Base-by-base conservation (phyloP, 2,113 vertebrate genomes). In the Thamnaconus septentrionalis region DNA sequence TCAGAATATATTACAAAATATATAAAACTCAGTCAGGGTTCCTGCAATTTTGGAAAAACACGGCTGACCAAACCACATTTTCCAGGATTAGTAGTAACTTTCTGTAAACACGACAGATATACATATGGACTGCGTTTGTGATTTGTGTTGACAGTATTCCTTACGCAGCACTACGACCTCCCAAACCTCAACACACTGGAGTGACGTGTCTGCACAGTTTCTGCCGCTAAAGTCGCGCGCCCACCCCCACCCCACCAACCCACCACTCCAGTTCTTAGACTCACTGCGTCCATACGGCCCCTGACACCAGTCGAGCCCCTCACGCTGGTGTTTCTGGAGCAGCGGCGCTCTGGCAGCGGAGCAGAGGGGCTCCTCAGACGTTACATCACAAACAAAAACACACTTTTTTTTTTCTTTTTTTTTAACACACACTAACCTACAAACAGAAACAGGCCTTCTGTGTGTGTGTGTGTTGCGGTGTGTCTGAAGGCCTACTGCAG, bases 371-470 rank as follows among this genome's bases (percentile, higher is more conserved):
- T 53, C 44, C 54, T 63, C 51, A 83, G 80, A 81, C 82, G 39
- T 78, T 71, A 80, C 82, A 60, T 87, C 73, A 85, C 54, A 50
- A 54, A 59, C 31, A 64, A 66, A 63, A 62, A 52, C 66, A 55
- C 69, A 50, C 40, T 56, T 71, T 31, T 43, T 56, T 71, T 31
- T 31, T 31, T 31, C 18, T 31, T 31, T 31, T 31, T 31, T 31
- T 31, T 31, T 31, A 31, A 57, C 46, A 55, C 42, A 55, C n/a
- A 46, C 41, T 49, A 62, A 75, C 8, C 40, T 41, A 53, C 42
- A 73, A 55, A 75, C 51, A 56, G 49, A 63, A 49, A 55, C 41
- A 31, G 43, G 1, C 3, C 48, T 10, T 8, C 1, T 46, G 11
- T 18, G 39, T 18, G 18, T 31, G 18, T 31, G 18, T 31, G 18